Evolutionary conservation across 1,140 invertebrate genomes (phyloP).

Genomic region (Cyphomyrmex costatus): DNA sequence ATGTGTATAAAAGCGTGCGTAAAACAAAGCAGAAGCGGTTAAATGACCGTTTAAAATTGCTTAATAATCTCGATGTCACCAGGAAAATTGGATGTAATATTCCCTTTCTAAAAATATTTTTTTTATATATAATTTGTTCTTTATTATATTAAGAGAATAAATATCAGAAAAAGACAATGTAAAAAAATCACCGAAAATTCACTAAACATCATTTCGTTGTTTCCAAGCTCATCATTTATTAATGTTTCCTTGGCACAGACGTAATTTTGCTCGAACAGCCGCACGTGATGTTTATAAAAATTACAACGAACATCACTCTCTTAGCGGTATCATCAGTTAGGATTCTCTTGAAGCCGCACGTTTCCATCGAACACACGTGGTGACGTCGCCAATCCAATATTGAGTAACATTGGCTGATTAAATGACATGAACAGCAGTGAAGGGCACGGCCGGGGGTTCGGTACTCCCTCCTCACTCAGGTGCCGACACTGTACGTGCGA

Average conservation of each 20-base stretch:
- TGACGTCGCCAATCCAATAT: conserved; percentile 17
- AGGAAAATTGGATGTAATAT: background rate
- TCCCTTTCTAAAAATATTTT: background rate
- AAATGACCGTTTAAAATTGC: background rate
- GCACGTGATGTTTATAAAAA: background rate
- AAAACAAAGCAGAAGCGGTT: background rate
- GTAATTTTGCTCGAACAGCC: background rate
- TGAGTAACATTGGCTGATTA: conserved; percentile 51
- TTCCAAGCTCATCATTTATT: background rate
- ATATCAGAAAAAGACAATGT: background rate
- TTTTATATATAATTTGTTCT: background rate
- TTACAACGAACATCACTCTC: background rate
- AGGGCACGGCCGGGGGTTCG: background rate
- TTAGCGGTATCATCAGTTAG: background rate
- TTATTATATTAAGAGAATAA: background rate
- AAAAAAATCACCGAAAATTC: background rate
- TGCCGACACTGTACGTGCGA: conserved; percentile 22
- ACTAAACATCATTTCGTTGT: background rate
- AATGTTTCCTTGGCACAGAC: background rate
- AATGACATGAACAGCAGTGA: conserved; percentile 29
- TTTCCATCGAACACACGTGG: no score
- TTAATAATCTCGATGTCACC: background rate
- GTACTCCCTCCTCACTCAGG: background rate
- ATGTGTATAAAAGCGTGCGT: background rate
- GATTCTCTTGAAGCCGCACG: background rate